These are phyloP conservation scores for Acanthosepion lycidas DNA, from an alignment of 2,888 invertebrate species.

Conservation along the genomic window DNA sequence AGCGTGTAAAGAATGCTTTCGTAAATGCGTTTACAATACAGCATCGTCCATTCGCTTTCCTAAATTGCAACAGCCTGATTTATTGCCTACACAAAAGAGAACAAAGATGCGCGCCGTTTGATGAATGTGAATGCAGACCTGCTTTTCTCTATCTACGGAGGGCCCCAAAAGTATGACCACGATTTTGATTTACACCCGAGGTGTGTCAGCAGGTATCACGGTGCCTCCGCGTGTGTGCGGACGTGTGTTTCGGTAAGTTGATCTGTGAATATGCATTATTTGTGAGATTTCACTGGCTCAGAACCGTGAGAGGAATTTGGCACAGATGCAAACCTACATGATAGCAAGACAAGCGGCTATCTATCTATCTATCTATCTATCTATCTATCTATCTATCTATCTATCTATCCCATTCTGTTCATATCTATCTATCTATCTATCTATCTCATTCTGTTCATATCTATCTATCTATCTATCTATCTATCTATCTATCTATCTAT, in stretches of 20 bases:
- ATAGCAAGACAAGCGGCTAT: background rate
- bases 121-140: background rate
- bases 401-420: no score
- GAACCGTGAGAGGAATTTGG: no score
- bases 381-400: background rate
- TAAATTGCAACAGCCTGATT: slow-evolving; percentile 6
- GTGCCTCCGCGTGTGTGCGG: background rate
- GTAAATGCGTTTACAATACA: background rate
- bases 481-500: no score
- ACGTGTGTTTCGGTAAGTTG: background rate
- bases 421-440: no score
- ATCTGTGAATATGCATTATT: background rate
- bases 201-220: background rate
- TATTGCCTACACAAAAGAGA: background rate
- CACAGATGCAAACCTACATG: no score
- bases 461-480: background rate
- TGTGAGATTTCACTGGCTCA: background rate
- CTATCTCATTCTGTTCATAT: no score
- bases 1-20: slow-evolving; percentile 17
- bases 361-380: background rate
- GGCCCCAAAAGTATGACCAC: slow-evolving; percentile 18
- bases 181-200: background rate
- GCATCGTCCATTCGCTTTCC: background rate
- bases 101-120: background rate
- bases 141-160: background rate